A percentile compares a stretch with the other conserved stretches of the same genome.
These are phyloP conservation scores for Indicator indicator DNA, from an alignment of 2,113 vertebrate genomes.

Conservation along the genomic window DNA sequence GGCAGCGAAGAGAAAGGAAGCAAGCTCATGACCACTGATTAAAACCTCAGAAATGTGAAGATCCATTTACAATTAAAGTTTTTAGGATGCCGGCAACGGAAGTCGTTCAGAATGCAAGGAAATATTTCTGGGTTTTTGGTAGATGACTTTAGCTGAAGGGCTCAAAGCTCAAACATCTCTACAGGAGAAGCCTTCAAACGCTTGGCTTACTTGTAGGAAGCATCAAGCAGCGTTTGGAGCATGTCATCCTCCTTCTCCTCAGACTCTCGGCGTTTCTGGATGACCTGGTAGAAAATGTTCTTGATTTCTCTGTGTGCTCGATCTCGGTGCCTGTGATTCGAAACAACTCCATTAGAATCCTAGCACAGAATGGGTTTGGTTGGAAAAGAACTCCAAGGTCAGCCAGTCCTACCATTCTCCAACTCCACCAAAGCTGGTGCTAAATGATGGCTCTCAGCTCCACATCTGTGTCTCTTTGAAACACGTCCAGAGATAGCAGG, in stretches of 20 bases:
- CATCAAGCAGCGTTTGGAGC: constrained; percentile 94
- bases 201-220: constrained; percentile 90
- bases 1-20: neutral
- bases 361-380: too few relatives aligned
- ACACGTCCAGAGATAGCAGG: too few relatives aligned
- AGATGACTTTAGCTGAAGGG: neutral
- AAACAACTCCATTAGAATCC: neutral
- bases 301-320: constrained; percentile 91
- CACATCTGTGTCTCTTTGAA: too few relatives aligned
- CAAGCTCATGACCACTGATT: neutral
- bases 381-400: too few relatives aligned
- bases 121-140: neutral
- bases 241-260: constrained; percentile 86
- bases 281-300: constrained; percentile 92
- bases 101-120: neutral
- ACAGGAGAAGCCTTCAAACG: neutral
- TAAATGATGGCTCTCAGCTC: too few relatives aligned
- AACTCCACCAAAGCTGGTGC: too few relatives aligned
- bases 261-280: constrained; percentile 88
- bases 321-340: constrained; percentile 84
- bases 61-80: neutral
- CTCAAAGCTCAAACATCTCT: neutral
- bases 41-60: neutral
- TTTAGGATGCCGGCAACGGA: neutral
- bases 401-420: too few relatives aligned